Evolutionary conservation across 37 sponge, comb jelly and placozoan genomes (phyloP).

Genomic region (Hexactinellida sp.): DNA sequence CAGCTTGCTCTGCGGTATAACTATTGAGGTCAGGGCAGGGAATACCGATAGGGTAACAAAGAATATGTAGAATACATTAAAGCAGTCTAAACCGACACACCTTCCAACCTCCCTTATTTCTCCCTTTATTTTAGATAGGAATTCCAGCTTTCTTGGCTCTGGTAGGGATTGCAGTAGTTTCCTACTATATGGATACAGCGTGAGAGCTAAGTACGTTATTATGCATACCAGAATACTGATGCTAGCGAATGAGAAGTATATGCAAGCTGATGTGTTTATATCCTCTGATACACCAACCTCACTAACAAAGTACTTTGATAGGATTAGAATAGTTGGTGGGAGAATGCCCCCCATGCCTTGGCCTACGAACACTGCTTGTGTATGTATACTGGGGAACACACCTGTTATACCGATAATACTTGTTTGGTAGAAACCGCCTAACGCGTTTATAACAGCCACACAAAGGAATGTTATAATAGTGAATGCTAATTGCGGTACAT

Average conservation of each 20-base stretch:
- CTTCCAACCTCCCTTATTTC: background rate
- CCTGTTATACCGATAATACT: background rate
- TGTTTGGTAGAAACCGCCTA: background rate
- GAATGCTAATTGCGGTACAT: background rate
- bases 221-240: background rate
- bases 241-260: background rate
- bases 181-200: background rate
- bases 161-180: background rate
- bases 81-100: background rate
- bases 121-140: background rate
- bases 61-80: background rate
- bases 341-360: background rate
- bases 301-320: background rate
- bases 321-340: background rate
- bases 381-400: background rate
- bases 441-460: background rate
- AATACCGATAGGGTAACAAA: background rate
- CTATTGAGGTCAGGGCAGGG: background rate
- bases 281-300: background rate
- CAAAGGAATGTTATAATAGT: background rate
- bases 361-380: slow-evolving; percentile 4
- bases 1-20: background rate
- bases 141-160: background rate
- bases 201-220: background rate
- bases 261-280: background rate